These are phyloP conservation scores for Eidolon helvum DNA, from an alignment of 2,113 vertebrate species.

Conservation along the genomic window DNA sequence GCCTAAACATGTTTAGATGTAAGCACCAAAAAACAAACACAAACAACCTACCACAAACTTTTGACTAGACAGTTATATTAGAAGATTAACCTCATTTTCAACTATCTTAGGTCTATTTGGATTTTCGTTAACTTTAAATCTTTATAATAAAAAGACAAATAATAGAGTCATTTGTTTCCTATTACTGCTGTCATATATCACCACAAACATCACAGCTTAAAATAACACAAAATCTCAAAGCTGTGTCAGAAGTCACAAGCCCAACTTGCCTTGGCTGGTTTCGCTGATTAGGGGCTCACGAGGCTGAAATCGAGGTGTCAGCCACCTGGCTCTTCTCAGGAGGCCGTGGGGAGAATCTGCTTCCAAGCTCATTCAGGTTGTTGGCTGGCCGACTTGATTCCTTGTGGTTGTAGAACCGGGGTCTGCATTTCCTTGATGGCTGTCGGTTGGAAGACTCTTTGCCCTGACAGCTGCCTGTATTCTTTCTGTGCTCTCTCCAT, in stretches of 20 bases:
- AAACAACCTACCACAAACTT: neutral
- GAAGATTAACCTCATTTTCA: conserved; percentile 14
- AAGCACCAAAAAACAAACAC: conserved; percentile 25
- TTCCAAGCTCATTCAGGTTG: neutral
- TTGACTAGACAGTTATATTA: neutral
- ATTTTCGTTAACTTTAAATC: conserved; percentile 27
- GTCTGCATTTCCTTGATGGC: neutral
- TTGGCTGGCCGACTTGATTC: neutral
- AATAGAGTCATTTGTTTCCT: neutral
- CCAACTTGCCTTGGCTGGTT: neutral
- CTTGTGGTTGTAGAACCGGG: neutral
- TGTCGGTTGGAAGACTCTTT: neutral
- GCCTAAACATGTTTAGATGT: neutral
- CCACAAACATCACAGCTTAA: neutral
- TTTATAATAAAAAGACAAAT: neutral
- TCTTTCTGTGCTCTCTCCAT: neutral
- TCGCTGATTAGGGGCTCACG: neutral
- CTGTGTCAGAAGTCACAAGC: neutral
- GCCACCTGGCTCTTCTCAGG: neutral
- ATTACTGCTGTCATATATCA: neutral
- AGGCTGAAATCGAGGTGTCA: neutral
- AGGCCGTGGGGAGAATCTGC: neutral
- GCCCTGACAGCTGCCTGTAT: neutral
- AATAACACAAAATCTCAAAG: neutral
- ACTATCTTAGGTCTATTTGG: neutral